Evolutionary conservation across 2,113 vertebrate species (phyloP).

Genomic region (Seriola quinqueradiata): DNA sequence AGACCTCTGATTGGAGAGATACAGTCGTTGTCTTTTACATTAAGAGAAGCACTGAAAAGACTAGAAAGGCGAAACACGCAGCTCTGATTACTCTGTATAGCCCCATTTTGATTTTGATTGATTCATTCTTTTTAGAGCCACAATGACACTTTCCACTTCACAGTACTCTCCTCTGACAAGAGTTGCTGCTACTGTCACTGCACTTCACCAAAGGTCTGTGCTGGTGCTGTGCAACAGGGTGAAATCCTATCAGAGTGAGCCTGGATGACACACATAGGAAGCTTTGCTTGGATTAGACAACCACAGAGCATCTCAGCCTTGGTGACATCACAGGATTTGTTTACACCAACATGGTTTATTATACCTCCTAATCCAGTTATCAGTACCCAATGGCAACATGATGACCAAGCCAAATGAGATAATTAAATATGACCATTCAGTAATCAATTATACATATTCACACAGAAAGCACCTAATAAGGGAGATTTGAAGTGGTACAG

Average conservation of each 20-base stretch:
- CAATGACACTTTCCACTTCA: conserved; percentile 46
- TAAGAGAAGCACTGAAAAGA: conserved; percentile 20
- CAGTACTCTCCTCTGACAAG: conserved; percentile 18
- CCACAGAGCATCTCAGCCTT: conserved; percentile 29
- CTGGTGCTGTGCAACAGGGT: conserved; percentile 17
- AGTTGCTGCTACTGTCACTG: conserved; percentile 38
- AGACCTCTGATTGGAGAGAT: conserved; percentile 36
- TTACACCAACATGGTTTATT: conserved; percentile 38
- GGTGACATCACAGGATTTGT: conserved; percentile 49
- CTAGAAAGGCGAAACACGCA: conserved; percentile 20
- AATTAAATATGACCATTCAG: background rate
- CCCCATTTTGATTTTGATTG: conserved; percentile 41
- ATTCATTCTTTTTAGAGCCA: conserved; percentile 34
- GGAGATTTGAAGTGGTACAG: background rate
- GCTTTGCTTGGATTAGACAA: conserved; percentile 60
- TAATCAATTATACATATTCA: background rate
- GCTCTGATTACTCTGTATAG: conserved; percentile 33
- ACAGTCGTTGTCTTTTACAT: conserved; percentile 12
- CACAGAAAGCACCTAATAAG: background rate
- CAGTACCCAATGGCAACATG: background rate
- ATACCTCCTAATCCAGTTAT: conserved; percentile 2
- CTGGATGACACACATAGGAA: conserved; percentile 47
- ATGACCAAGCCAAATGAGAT: background rate
- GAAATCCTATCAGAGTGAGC: conserved; percentile 53
- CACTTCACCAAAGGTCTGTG: conserved; percentile 26